These are phyloP conservation scores for Bubo blakistoni DNA, from an alignment of 2,113 vertebrate species.

Conservation along the genomic window DNA sequence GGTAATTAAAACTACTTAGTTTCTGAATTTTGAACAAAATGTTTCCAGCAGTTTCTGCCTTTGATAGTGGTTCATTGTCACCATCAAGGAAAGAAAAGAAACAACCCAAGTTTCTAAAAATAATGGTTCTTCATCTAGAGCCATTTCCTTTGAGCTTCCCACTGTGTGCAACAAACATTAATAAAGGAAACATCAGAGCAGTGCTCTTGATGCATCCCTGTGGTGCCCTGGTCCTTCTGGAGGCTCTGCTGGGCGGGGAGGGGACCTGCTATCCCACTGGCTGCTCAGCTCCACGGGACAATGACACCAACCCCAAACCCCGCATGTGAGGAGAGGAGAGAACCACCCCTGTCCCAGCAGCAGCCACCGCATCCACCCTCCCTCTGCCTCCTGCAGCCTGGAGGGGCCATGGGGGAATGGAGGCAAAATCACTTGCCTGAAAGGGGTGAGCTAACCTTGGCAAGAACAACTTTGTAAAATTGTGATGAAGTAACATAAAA, in stretches of 20 bases:
- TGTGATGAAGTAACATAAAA: background rate
- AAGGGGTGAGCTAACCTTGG: background rate
- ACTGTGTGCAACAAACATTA: background rate
- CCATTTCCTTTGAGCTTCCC: background rate
- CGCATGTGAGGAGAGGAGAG: too few relatives aligned
- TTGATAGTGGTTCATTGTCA: background rate
- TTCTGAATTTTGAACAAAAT: background rate
- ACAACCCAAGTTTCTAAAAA: background rate
- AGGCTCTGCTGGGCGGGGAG: background rate
- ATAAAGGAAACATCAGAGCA: background rate
- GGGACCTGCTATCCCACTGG: too few relatives aligned
- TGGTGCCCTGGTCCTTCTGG: background rate
- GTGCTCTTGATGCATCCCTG: background rate
- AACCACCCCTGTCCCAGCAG: background rate
- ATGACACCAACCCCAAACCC: background rate
- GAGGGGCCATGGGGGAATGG: background rate
- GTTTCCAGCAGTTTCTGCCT: background rate
- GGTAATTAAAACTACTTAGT: background rate
- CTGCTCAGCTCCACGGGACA: background rate
- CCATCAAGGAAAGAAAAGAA: background rate
- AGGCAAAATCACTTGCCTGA: background rate
- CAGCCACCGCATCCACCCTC: accelerated
- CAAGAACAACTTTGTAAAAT: background rate
- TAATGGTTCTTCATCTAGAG: background rate
- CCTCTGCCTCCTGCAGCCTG: background rate